A percentile compares a stretch with the other conserved stretches of the same genome.
Conservation (phyloP, 2,113 vertebrate species). For the Chunga burmeisteri region DNA sequence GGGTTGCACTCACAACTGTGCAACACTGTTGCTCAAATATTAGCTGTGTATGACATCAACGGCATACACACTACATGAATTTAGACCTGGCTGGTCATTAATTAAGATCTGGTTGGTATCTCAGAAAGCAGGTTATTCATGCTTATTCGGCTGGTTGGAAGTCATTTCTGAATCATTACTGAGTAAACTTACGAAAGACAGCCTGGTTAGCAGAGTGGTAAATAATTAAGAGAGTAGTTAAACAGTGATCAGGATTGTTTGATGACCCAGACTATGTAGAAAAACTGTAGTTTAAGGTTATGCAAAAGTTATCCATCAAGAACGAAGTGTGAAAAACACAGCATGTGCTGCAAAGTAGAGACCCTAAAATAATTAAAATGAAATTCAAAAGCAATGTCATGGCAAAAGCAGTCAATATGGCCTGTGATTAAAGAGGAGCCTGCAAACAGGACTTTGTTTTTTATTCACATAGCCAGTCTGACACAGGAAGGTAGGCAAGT, state of each 20-base stretch:
- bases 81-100: fast-evolving
- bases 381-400: neutral
- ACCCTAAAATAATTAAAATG: neutral
- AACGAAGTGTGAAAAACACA: neutral
- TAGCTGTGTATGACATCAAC: fast-evolving
- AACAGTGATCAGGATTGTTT: neutral
- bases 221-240: neutral
- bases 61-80: fast-evolving
- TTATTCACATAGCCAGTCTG: neutral
- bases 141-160: neutral
- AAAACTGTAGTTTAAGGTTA: neutral
- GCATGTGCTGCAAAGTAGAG: neutral
- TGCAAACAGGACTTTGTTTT: neutral
- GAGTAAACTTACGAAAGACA: neutral
- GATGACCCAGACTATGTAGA: neutral
- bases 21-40: neutral
- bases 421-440: neutral
- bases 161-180: neutral
- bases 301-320: neutral
- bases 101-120: neutral
- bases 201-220: neutral
- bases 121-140: neutral
- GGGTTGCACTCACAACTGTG: too few relatives aligned
- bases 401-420: neutral
- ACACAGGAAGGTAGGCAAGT: neutral